phyloP scores from a whole-genome alignment of 2,113 vertebrate genomes.

The Tapirus terrestris region DNA sequence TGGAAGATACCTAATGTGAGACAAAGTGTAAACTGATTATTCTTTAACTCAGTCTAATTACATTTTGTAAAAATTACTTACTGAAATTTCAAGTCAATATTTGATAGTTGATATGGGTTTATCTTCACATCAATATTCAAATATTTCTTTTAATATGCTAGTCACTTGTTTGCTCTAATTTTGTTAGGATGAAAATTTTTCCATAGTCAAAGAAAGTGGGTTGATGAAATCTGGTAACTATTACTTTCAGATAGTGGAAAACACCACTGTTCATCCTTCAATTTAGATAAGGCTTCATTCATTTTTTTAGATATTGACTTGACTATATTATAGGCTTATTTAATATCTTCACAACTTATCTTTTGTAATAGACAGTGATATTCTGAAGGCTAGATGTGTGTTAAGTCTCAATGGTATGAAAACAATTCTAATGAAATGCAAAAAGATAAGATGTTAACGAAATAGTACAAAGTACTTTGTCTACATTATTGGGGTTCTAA shows the following conservation, averaged over 20 bases:
- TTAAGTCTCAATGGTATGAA: neutral
- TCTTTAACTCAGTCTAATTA: neutral
- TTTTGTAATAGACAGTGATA: neutral
- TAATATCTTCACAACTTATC: neutral
- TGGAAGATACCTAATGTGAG: neutral
- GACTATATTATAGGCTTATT: neutral
- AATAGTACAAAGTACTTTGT: neutral
- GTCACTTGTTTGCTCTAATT: neutral
- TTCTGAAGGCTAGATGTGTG: neutral
- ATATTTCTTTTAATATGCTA: neutral
- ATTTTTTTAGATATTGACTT: neutral
- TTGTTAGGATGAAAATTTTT: neutral
- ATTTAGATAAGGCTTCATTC: neutral
- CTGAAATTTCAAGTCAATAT: neutral
- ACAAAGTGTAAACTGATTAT: neutral
- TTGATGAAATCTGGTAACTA: neutral
- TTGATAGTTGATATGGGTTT: neutral
- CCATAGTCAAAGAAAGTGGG: neutral
- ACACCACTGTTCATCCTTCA: neutral
- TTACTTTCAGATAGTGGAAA: neutral
- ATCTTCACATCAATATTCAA: neutral
- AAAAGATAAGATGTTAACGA: neutral
- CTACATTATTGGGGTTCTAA: neutral
- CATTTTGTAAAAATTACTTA: neutral
- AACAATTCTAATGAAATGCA: neutral